A percentile compares a stretch with the other conserved stretches of the same genome.
phyloP scores from a whole-genome alignment of 2,888 invertebrate species.

The Drosophila gaucha region DNA sequence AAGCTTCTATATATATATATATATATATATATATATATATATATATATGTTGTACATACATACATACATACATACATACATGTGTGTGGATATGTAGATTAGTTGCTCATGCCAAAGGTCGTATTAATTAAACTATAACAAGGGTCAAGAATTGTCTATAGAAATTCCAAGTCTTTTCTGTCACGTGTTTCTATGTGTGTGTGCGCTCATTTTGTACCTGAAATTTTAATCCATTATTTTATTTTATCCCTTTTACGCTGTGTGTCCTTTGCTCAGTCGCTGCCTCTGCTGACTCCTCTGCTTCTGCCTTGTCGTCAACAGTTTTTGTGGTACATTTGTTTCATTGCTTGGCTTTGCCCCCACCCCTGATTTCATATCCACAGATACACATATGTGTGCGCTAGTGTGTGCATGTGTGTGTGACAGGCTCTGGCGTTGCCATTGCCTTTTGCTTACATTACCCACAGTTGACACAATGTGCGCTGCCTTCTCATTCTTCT shows the following conservation, averaged over 20 bases:
- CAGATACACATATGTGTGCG: conserved; percentile 18
- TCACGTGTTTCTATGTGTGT: conserved; percentile 15
- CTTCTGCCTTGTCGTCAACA: conserved; percentile 69
- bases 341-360: conserved; percentile 69
- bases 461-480: conserved; percentile 76
- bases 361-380: conserved; percentile 6
- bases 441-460: conserved; percentile 74
- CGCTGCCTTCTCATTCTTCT: conserved; percentile 70
- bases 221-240: conserved; percentile 73
- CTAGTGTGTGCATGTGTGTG: conserved; percentile 32
- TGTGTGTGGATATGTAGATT: conserved; percentile 26
- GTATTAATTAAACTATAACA: conserved; percentile 65
- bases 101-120: conserved; percentile 54
- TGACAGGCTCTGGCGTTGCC: conserved; percentile 64
- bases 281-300: conserved; percentile 34
- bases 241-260: conserved; percentile 71
- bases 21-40: conserved; percentile 5
- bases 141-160: conserved; percentile 20
- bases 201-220: conserved; percentile 64
- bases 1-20: background rate
- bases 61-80: background rate
- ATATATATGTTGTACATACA: conserved; percentile 7
- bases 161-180: conserved; percentile 7
- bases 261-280: conserved; percentile 64
- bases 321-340: conserved; percentile 79